A percentile compares a stretch with the other conserved stretches of the same genome.
These are phyloP conservation scores for Osmerus mordax DNA, from an alignment of 2,113 vertebrate genomes.

Conservation along the genomic window DNA sequence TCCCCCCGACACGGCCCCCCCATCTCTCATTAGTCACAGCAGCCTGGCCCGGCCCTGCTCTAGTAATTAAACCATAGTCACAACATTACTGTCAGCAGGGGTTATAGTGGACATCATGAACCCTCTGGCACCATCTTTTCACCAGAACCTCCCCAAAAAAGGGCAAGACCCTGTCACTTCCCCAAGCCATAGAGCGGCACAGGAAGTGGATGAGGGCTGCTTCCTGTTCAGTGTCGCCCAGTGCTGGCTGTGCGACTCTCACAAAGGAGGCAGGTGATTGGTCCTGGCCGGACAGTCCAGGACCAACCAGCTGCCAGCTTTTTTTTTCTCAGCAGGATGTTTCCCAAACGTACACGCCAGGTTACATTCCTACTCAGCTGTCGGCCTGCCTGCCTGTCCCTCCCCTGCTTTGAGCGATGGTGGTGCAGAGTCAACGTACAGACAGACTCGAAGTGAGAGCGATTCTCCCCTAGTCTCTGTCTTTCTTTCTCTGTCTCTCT, in stretches of 20 bases:
- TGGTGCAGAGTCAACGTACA: no score
- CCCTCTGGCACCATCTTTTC: no score
- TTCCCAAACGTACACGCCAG: no score
- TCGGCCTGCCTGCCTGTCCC: not conserved
- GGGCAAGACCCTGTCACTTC: no score
- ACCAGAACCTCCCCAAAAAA: no score
- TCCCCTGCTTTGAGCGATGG: no score
- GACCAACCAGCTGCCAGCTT: not conserved
- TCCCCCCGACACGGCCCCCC: conserved; percentile 46
- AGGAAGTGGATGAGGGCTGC: not conserved
- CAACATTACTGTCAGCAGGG: conserved; percentile 46
- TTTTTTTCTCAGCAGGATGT: not conserved
- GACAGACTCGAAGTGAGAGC: no score
- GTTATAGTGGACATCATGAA: conserved; percentile 29
- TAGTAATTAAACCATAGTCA: conserved; percentile 48
- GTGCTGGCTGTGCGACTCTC: not conserved
- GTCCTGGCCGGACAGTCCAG: conserved; percentile 4
- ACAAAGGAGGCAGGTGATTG: conserved; percentile 4
- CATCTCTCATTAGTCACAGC: conserved; percentile 49
- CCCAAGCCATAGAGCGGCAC: not conserved
- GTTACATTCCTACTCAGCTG: not conserved
- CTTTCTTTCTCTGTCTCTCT: not conserved
- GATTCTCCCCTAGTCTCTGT: not conserved
- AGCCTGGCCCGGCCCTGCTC: conserved; percentile 31
- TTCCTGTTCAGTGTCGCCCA: conserved; percentile 5